Conservation (phyloP, 2,888 invertebrate genomes). For the Bombylius major region DNA sequence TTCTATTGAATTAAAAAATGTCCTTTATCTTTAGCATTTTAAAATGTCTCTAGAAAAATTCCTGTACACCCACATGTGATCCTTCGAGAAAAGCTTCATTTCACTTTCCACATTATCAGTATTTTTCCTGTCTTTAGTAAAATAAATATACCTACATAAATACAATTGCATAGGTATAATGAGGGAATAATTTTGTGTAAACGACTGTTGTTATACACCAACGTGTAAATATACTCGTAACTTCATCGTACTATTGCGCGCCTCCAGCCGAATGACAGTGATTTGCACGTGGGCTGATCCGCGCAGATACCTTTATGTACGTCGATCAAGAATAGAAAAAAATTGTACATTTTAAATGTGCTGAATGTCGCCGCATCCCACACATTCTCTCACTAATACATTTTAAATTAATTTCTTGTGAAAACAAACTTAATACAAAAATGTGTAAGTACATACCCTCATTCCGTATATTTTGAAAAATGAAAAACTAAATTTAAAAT, state of each 20-base stretch:
- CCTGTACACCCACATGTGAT: too few relatives aligned
- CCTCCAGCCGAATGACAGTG: conserved; percentile 2
- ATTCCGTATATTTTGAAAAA: neutral
- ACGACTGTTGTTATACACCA: conserved; percentile 10
- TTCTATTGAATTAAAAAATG: too few relatives aligned
- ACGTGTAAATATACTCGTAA: conserved; percentile 8
- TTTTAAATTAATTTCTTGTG: neutral
- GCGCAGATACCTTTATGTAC: neutral
- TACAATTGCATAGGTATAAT: neutral
- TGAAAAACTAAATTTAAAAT: neutral
- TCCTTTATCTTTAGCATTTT: too few relatives aligned
- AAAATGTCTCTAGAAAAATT: too few relatives aligned
- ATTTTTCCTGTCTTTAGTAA: too few relatives aligned
- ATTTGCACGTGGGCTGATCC: conserved; percentile 9
- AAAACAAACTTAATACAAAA: neutral
- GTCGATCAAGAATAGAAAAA: neutral
- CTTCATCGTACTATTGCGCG: conserved; percentile 2
- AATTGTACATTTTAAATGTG: neutral
- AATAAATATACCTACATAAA: too few relatives aligned
- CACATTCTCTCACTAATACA: conserved; percentile 7
- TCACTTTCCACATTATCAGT: too few relatives aligned
- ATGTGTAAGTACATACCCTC: conserved; percentile 6
- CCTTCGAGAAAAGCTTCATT: too few relatives aligned
- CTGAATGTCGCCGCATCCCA: conserved; percentile 5
- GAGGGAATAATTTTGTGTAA: conserved; percentile 1